Evolutionary conservation across 1,140 invertebrate species (phyloP), one percentile per base, ranked within the genome.

Genomic region (Leptonema lineaticorne): DNA sequence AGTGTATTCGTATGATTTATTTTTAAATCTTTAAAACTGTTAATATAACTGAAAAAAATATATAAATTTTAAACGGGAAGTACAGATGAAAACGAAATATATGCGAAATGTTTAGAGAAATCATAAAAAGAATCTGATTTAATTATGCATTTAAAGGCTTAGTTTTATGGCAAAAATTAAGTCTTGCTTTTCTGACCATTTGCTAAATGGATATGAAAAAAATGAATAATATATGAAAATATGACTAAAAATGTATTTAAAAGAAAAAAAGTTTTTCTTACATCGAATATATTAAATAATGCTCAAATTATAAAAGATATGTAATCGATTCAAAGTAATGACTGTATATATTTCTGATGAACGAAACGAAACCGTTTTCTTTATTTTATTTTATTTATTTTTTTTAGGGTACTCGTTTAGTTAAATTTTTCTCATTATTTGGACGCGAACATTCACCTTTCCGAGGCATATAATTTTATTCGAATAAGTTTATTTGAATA

Each of bases 401-500:
- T 6, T 3, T 16, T 2, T 2, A 45, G 37, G 37, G 16, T 45
- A 45, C 16, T 45, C 14, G 11, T 16, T 45, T 45, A 9, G 37
- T n/a, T n/a, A 45, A 45, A n/a, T n/a, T n/a, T n/a, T 48, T 20
- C 46, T 48, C 46, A 60, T 60, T 60, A 60, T 22, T n/a, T 18
- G n/a, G 20, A n/a, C n/a, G 29, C 45, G 45, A 24, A 28, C 53
- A 20, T 59, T 67, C 56, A 58, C 53, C 65, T 59, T 67, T 67
- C 64, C 59, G 45, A 60, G 46, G 53, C 46, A 70, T 70, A 67
- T 70, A 70, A 67, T 67, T 70, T 70, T 67, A 65, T 69, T 65
- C 57, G 63, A 50, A 69, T 69, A 69, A 62, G 62, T 62, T 66
- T 65, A 67, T 67, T 63, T 67, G 64, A 57, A 70, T 63, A 67